Evolutionary conservation across 2,888 invertebrate genomes (phyloP).

Genomic region (Drosophila incognita): DNA sequence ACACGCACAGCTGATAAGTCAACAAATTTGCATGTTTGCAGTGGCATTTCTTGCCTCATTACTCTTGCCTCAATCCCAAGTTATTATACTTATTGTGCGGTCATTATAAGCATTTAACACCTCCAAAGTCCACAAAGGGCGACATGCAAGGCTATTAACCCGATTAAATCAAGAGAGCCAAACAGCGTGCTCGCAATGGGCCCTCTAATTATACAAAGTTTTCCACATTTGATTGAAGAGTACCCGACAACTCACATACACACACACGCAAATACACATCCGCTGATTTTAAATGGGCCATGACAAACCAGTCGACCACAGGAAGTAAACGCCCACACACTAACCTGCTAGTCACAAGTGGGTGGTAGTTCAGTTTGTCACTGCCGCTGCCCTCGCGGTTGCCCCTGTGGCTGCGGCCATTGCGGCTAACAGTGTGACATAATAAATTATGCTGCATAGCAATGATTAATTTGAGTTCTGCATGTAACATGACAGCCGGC

Average conservation of each 20-base stretch:
- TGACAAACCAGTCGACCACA: constrained; percentile 73
- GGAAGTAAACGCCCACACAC: constrained; percentile 64
- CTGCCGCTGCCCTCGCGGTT: constrained; percentile 8
- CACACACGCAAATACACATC: constrained; percentile 34
- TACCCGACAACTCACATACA: constrained; percentile 16
- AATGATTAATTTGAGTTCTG: constrained; percentile 77
- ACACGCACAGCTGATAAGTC: constrained; percentile 42
- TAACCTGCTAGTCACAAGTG: constrained; percentile 15
- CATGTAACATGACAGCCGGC: constrained; percentile 68
- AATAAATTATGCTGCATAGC: constrained; percentile 80
- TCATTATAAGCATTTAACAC: constrained; percentile 73
- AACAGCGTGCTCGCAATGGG: constrained; percentile 36
- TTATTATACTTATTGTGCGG: constrained; percentile 55
- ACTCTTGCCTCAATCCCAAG: constrained; percentile 28
- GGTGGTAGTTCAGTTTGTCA: constrained; percentile 43
- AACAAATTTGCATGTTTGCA: constrained; percentile 16
- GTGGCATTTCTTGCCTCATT: constrained; percentile 37
- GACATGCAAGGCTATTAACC: constrained; percentile 77
- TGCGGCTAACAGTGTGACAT: constrained; percentile 74
- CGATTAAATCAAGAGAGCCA: constrained; percentile 76
- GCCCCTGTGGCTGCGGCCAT: constrained; percentile 19
- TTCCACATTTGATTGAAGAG: constrained; percentile 78
- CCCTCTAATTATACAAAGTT: constrained; percentile 74
- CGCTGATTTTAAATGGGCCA: constrained; percentile 71
- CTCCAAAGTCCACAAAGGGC: constrained; percentile 52